Conservation (phyloP, 1,140 invertebrate species). For the Zaprionus capensis region DNA sequence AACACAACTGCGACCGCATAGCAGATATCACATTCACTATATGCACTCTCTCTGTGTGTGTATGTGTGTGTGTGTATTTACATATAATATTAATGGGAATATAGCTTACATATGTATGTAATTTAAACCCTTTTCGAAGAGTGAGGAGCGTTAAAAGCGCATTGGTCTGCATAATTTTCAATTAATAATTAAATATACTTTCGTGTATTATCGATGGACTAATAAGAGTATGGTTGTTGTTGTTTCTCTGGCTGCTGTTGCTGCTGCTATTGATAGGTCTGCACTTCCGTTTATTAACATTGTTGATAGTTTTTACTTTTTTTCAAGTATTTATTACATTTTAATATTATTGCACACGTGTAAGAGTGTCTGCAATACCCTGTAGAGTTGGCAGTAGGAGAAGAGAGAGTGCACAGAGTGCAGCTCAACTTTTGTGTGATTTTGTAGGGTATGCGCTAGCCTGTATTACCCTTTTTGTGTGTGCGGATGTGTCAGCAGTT, state of each 20-base stretch:
- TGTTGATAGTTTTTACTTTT: conserved; percentile 41
- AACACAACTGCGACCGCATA: conserved; percentile 25
- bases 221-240: conserved; percentile 49
- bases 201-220: conserved; percentile 63
- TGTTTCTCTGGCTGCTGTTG: conserved; percentile 1
- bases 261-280: conserved; percentile 43
- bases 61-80: conserved; percentile 9
- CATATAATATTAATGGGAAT: conserved; percentile 25
- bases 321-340: conserved; percentile 44
- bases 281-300: conserved; percentile 62
- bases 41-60: conserved; percentile 3
- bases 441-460: background rate
- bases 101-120: conserved; percentile 36
- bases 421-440: background rate
- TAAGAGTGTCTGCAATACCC: background rate
- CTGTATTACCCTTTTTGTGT: background rate
- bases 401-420: background rate
- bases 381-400: background rate
- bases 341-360: conserved; percentile 20
- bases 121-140: conserved; percentile 24
- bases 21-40: conserved; percentile 22
- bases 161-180: conserved; percentile 66
- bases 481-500: conserved; percentile 51
- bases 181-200: conserved; percentile 65
- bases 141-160: conserved; percentile 41